Evolutionary conservation across 2,888 invertebrate genomes (phyloP).

Genomic region (Epistrophe eligans): DNA sequence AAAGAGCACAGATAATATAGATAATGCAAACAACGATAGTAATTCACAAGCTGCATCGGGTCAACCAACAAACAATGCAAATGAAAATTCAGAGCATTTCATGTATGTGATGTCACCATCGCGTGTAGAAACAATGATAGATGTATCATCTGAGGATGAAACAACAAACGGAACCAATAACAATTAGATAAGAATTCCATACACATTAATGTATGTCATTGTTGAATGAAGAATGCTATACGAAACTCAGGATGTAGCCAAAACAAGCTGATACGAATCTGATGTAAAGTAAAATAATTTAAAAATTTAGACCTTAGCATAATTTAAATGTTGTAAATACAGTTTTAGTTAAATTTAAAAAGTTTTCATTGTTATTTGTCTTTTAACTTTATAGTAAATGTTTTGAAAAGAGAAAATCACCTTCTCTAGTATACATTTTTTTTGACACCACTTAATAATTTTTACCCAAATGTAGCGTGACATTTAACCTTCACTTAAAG

Average conservation of each 20-base stretch:
- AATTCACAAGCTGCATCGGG: conserved; percentile 37
- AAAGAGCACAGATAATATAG: conserved; percentile 27
- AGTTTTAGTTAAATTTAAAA: conserved; percentile 62
- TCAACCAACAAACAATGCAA: conserved; percentile 69
- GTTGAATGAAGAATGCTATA: conserved; percentile 5
- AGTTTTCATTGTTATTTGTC: neutral
- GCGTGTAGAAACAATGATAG: conserved; percentile 83
- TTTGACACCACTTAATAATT: no score
- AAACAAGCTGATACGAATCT: conserved; percentile 45
- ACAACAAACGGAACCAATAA: conserved; percentile 77
- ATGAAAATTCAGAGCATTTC: conserved; percentile 82
- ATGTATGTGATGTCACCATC: conserved; percentile 84
- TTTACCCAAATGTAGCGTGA: no score
- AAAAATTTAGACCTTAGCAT: conserved; percentile 31
- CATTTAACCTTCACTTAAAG: no score
- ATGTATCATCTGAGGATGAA: conserved; percentile 83
- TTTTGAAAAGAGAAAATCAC: no score
- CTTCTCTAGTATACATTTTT: no score
- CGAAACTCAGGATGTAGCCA: conserved; percentile 60
- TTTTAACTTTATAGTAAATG: no score
- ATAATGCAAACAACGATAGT: conserved; percentile 56
- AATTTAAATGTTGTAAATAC: conserved; percentile 69
- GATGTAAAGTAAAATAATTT: conserved; percentile 31
- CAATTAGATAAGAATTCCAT: neutral
- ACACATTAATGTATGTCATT: neutral